Conservation (phyloP, 2,888 invertebrate genomes). For the Endotricha flammealis region DNA sequence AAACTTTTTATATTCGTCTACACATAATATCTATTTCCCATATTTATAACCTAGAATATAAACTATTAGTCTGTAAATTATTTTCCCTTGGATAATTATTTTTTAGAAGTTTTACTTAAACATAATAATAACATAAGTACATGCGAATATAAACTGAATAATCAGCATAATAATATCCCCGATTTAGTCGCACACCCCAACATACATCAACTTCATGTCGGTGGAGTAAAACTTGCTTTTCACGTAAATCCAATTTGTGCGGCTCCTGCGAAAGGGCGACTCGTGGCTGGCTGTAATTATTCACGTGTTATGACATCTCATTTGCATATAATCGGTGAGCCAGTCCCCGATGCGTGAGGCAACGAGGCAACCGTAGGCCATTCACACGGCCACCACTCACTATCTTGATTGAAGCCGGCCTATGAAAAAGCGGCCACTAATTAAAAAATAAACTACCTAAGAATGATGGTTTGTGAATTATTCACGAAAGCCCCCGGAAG, state of each 20-base stretch:
- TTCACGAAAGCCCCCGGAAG: constrained; percentile 57
- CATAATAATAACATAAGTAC: too few relatives aligned
- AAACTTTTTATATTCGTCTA: too few relatives aligned
- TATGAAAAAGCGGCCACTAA: constrained; percentile 74
- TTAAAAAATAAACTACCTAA: constrained; percentile 74
- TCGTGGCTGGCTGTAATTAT: constrained; percentile 73
- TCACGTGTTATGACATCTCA: constrained; percentile 77
- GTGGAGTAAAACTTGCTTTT: constrained; percentile 61
- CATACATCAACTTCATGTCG: constrained; percentile 53
- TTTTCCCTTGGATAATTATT: too few relatives aligned
- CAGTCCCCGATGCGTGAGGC: constrained; percentile 69
- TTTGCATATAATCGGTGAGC: constrained; percentile 75
- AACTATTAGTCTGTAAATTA: too few relatives aligned
- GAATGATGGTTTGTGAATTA: constrained; percentile 55
- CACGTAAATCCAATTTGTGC: constrained; percentile 75
- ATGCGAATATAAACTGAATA: too few relatives aligned
- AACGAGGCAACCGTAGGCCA: constrained; percentile 64
- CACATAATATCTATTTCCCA: too few relatives aligned
- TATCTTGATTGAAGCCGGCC: constrained; percentile 72
- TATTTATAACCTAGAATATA: too few relatives aligned
- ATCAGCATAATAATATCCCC: constrained; percentile 12
- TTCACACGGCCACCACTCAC: constrained; percentile 65
- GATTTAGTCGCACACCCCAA: constrained; percentile 18
- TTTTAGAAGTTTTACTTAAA: too few relatives aligned
- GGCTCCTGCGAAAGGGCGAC: constrained; percentile 69